phyloP scores from a whole-genome alignment of 2,113 vertebrate genomes.

The Plecturocebus donacophilus region DNA sequence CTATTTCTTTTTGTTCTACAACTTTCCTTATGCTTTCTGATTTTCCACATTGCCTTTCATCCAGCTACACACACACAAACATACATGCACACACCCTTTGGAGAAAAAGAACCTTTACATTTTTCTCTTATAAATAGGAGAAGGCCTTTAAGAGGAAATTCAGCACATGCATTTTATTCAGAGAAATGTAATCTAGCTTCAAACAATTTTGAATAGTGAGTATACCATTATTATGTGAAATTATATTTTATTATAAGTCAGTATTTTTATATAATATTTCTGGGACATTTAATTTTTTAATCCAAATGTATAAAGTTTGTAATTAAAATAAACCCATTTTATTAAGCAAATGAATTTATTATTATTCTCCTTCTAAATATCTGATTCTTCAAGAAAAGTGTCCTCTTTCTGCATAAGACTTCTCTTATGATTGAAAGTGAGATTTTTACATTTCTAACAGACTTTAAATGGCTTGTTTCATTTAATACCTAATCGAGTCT shows the following conservation, averaged over 20 bases:
- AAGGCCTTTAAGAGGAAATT: neutral
- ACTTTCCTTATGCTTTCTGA: neutral
- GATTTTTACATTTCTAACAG: neutral
- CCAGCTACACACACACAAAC: neutral
- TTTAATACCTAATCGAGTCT: neutral
- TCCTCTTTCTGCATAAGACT: neutral
- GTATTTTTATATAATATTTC: neutral
- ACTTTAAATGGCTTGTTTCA: neutral
- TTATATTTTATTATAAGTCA: neutral
- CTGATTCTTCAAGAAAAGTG: neutral
- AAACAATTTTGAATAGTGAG: neutral
- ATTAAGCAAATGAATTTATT: neutral
- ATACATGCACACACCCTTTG: neutral
- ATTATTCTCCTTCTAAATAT: neutral
- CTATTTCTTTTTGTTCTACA: neutral
- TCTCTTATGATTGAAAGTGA: neutral
- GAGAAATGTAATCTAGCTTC: neutral
- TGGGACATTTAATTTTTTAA: neutral
- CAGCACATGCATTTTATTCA: neutral
- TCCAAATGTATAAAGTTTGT: neutral
- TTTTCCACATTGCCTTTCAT: neutral
- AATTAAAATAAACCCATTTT: neutral
- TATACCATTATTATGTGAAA: neutral
- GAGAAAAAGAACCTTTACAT: neutral
- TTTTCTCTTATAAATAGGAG: neutral